These are phyloP conservation scores for Anolis apletophallus DNA, from an alignment of 2,797 vertebrate genomes.

Conservation along the genomic window DNA sequence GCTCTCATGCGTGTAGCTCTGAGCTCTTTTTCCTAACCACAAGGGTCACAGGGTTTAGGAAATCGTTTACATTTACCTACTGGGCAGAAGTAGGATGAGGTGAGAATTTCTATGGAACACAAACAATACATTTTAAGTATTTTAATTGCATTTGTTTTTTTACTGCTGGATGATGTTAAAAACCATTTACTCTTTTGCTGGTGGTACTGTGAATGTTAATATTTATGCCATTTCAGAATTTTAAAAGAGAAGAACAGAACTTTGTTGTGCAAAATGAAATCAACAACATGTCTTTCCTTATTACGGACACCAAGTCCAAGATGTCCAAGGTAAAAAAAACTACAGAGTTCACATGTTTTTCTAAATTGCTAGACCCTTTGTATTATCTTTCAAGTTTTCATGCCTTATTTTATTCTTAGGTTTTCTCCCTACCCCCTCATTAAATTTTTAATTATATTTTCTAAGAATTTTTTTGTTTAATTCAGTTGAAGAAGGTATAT, in stretches of 20 bases:
- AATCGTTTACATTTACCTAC: not conserved
- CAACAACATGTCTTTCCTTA: conserved; percentile 98
- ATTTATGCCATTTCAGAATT: conserved; percentile 84
- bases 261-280: conserved; percentile 98
- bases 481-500: not conserved
- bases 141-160: not conserved
- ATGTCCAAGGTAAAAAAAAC: conserved; percentile 90
- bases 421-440: no score
- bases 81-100: not conserved
- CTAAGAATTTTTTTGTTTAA: no score
- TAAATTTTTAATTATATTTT: not conserved
- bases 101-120: not conserved
- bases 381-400: no score
- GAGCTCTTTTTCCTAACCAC: not conserved
- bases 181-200: no score
- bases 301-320: conserved; percentile 95
- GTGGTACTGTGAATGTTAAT: conserved; percentile 14
- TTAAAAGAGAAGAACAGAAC: conserved; percentile 97
- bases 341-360: not conserved
- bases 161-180: no score
- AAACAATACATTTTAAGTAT: not conserved
- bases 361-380: not conserved
- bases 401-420: no score
- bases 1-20: not conserved
- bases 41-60: not conserved